Percentiles rank a stretch among this genome's conserved stretches.
phyloP scores from a whole-genome alignment of 1,140 invertebrate genomes.

The Tenebrio molitor region DNA sequence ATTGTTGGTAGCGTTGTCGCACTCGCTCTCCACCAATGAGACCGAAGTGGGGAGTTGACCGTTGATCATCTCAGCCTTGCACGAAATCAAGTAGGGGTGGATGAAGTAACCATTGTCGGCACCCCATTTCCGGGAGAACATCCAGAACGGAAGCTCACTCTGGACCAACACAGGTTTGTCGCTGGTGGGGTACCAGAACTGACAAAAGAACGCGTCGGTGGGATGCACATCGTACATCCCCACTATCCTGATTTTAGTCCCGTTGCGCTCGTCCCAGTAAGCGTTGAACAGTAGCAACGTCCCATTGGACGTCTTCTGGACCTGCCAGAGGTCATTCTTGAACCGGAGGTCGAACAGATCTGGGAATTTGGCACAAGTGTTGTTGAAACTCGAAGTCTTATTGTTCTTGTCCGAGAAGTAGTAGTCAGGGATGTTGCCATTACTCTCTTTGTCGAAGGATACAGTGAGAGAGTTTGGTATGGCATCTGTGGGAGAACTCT shows the following conservation, averaged over 20 bases:
- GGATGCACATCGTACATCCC: slow-evolving; percentile 90
- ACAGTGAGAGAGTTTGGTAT: too few relatives aligned
- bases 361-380: slow-evolving; percentile 83
- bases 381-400: slow-evolving; percentile 77
- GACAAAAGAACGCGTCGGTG: slow-evolving; percentile 85
- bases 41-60: slow-evolving; percentile 77
- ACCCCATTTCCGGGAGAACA: slow-evolving; percentile 93
- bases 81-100: slow-evolving; percentile 90
- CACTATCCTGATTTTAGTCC: slow-evolving; percentile 84
- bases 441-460: background rate
- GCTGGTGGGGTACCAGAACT: slow-evolving; percentile 88
- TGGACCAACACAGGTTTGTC: slow-evolving; percentile 74
- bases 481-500: too few relatives aligned
- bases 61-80: slow-evolving; percentile 78
- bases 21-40: slow-evolving; percentile 86
- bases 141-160: slow-evolving; percentile 88
- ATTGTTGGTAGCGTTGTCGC: slow-evolving; percentile 87
- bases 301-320: slow-evolving; percentile 80
- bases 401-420: slow-evolving; percentile 73
- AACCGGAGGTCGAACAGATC: slow-evolving; percentile 88
- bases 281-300: slow-evolving; percentile 90
- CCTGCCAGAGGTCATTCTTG: slow-evolving; percentile 93
- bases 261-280: slow-evolving; percentile 86
- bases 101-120: slow-evolving; percentile 91
- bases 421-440: slow-evolving; percentile 71